Evolutionary conservation across 2,797 vertebrate species (phyloP).

Genomic region (Florisuga fusca): DNA sequence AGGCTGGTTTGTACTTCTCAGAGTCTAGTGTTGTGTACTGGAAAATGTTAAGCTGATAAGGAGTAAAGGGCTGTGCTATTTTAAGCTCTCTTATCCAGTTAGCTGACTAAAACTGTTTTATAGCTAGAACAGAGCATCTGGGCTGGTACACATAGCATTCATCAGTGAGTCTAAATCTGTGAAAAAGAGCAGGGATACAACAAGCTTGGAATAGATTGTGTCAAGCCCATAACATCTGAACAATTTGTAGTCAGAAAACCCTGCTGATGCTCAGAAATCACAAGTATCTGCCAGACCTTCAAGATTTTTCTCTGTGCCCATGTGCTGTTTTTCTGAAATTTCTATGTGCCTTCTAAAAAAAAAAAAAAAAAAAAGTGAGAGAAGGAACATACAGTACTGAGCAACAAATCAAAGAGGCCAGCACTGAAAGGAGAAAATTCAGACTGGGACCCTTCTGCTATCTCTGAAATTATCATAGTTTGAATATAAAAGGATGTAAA

Average conservation of each 20-base stretch:
- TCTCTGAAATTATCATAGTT: background rate
- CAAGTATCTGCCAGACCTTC: conserved; percentile 56
- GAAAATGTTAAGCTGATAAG: conserved; percentile 78
- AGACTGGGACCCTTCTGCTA: background rate
- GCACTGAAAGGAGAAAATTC: background rate
- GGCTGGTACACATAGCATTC: conserved; percentile 60
- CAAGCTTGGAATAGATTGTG: conserved; percentile 58
- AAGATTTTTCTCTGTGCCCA: conserved; percentile 44
- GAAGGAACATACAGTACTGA: conserved; percentile 52
- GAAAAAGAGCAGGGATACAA: conserved; percentile 54
- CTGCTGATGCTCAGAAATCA: conserved; percentile 52
- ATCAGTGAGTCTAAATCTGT: conserved; percentile 60
- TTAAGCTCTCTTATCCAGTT: conserved; percentile 77
- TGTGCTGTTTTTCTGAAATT: conserved; percentile 74
- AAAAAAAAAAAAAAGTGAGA: background rate
- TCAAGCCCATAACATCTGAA: conserved; percentile 61
- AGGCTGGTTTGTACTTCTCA: conserved; percentile 23
- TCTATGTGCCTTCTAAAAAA: conserved; percentile 45
- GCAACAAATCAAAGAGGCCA: background rate
- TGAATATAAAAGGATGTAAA: background rate
- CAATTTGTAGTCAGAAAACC: conserved; percentile 67
- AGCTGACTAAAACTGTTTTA: conserved; percentile 74
- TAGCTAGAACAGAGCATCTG: conserved; percentile 64
- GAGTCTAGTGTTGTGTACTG: conserved; percentile 41
- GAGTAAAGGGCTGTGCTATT: conserved; percentile 72